Percentiles rank a stretch among this genome's conserved stretches.
Conservation (phyloP, 2,888 invertebrate genomes). For the Brachynemurus nebulosus region DNA sequence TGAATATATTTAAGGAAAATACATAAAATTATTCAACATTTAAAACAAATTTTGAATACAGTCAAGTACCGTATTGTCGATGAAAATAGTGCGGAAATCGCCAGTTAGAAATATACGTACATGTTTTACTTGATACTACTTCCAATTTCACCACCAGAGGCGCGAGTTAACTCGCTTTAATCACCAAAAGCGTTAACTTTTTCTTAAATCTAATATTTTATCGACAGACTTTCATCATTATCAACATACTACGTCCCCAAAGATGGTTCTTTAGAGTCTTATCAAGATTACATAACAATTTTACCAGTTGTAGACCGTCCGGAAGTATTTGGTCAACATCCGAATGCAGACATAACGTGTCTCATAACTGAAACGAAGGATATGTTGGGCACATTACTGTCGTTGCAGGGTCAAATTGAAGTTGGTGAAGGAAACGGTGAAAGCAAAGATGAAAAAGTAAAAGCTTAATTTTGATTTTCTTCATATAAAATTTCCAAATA, state of each 20-base stretch:
- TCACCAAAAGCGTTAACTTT: no score
- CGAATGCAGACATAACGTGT: conserved; percentile 79
- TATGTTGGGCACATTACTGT: conserved; percentile 65
- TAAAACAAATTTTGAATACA: no score
- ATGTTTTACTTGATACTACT: no score
- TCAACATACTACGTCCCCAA: conserved; percentile 68
- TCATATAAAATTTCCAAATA: no score
- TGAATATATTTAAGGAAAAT: no score
- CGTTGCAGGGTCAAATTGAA: conserved; percentile 55
- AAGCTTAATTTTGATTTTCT: no score
- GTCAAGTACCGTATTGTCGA: no score
- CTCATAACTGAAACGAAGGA: conserved; percentile 64
- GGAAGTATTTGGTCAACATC: conserved; percentile 80
- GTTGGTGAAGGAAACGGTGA: conserved; percentile 39
- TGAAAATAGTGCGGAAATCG: no score
- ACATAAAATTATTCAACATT: no score
- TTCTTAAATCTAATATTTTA: conserved; percentile 14
- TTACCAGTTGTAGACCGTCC: conserved; percentile 69
- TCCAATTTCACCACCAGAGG: no score
- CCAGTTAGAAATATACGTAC: no score
- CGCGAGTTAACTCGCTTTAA: no score
- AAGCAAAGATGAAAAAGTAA: conserved; percentile 60
- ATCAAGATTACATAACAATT: conserved; percentile 65
- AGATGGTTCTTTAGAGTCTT: conserved; percentile 68
- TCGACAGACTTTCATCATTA: conserved; percentile 52